Percentiles rank a stretch among this genome's conserved stretches.
phyloP scores from a whole-genome alignment of 2,888 invertebrate genomes.

The Copidosoma aretas region DNA sequence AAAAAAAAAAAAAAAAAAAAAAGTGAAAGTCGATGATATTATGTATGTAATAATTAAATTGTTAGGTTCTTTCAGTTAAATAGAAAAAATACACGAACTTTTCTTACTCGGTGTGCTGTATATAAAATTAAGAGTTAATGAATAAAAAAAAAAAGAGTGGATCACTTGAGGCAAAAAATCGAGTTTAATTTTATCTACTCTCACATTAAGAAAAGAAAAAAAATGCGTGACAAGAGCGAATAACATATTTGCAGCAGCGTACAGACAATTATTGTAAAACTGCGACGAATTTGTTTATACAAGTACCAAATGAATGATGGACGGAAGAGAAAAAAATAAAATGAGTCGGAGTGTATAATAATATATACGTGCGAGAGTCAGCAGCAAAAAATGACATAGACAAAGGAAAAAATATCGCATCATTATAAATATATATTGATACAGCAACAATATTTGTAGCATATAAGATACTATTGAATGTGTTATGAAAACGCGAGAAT shows the following conservation, averaged over 20 bases:
- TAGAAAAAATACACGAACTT: not conserved
- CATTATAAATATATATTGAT: conserved; percentile 41
- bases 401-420: conserved; percentile 28
- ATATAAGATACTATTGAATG: conserved; percentile 55
- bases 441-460: conserved; percentile 54
- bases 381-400: conserved; percentile 21
- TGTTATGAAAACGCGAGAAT: conserved; percentile 54
- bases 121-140: not conserved
- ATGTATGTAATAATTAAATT: not conserved
- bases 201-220: not conserved
- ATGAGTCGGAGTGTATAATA: not conserved
- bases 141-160: not conserved
- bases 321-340: not conserved
- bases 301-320: not conserved
- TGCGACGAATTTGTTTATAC: too few relatives aligned
- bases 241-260: too few relatives aligned
- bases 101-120: conserved; percentile 1
- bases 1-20: not conserved
- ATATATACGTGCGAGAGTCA: not conserved
- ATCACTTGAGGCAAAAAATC: not conserved
- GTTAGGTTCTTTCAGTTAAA: not conserved
- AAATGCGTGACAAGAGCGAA: not conserved
- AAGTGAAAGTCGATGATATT: not conserved
- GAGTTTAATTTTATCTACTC: not conserved
- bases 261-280: too few relatives aligned